Evolutionary conservation across 2,113 vertebrate genomes (phyloP), one percentile per base, ranked within the genome.

Genomic region (Leucopsar rothschildi): DNA sequence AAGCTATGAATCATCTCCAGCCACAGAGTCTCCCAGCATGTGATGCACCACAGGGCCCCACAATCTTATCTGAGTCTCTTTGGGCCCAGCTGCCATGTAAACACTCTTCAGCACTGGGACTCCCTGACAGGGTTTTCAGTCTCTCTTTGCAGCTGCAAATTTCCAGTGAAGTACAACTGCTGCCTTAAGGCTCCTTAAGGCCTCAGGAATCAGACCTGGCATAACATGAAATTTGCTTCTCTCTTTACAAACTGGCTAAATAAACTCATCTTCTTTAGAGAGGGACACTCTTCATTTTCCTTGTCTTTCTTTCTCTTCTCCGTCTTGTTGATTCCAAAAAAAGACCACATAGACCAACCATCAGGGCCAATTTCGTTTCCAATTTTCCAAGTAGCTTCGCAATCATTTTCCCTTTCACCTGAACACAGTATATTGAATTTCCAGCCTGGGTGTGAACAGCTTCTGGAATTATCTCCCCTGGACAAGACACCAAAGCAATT

Each of bases 381-480:
- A 88, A 31, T 96, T 96, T 94, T 91, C 88, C 92, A 86, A 69
- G 82, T 33, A 92, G 80, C 80, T 94, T 88, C 79, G 49, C 77
- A 93, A 84, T 88, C 76, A 76, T 12, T 10, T 76, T 92, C 80
- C 72, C 82, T 96, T 88, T 95, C 92, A 94, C 76, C 82, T 90
- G 68, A 86, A 82, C 2, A 4, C 86, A 82, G 80, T 47, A 75
- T 76, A 78, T 86, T 1, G 0, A 50, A 96, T 94, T 86, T 94
- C 57, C 69, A 93, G 92, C 53, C 61, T 39, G n/a, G 44, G 56
- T 82, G 72, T 86, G 82, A 96, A 81, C 15, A 6, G 85, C 90
- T 95, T 86, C 76, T 92, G 86, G 85, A 94, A 95, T 96, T 91
- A 93, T 89, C 69, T 95, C 76, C 61, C 82, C 82, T 91, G 83